Base-by-base conservation (phyloP, 2,797 vertebrate species). In the Gambusia yucatana region DNA sequence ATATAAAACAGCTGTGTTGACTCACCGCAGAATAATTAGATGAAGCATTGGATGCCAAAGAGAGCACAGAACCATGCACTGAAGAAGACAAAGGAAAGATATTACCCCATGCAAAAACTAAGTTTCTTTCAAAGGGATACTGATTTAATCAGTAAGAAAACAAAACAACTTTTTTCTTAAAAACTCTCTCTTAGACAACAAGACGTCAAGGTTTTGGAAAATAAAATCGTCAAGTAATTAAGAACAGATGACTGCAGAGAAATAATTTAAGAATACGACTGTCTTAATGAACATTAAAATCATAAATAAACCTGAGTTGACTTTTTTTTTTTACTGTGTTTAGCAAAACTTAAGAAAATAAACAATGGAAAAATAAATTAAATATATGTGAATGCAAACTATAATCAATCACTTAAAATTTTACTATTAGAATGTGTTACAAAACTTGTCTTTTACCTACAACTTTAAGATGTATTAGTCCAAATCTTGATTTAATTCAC, bases 11-110 rank as follows among this genome's bases (percentile, higher is more conserved):
- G 20, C 8, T 46, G 47, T 8, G 28, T 87, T 4, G 72, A 96
- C 98, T 98, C 96, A 99, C 98, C 75, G 97, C 96, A 80, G 98
- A 99, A 94, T 98, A 98, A 84, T 97, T 99, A 81, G 98, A 99
- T 65, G 98, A 99, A 0, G 98, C 97, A 4, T 97, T 99, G 84
- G 98, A 99, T 22, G 97, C 98, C 96, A 99, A 89, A 82, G 98
- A 99, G 84, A 99, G 95, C 76, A 98, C 98, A 0, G 98, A 99
- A 90, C 98, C 98, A 0, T 99, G 98, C 79, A 99, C 98, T 99
- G 96, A 88, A 91, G 43, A 75, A 61, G 76, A 17, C 4, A 73
- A 77, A 17, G 10, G 41, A 72, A 75, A 86, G 3, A 73, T 22
- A 39, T 41, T 11, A 59, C 20, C 7, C 17, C 3, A 33, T 28